Conservation (phyloP, 2,888 invertebrate genomes). For the Keiferia lycopersicella region DNA sequence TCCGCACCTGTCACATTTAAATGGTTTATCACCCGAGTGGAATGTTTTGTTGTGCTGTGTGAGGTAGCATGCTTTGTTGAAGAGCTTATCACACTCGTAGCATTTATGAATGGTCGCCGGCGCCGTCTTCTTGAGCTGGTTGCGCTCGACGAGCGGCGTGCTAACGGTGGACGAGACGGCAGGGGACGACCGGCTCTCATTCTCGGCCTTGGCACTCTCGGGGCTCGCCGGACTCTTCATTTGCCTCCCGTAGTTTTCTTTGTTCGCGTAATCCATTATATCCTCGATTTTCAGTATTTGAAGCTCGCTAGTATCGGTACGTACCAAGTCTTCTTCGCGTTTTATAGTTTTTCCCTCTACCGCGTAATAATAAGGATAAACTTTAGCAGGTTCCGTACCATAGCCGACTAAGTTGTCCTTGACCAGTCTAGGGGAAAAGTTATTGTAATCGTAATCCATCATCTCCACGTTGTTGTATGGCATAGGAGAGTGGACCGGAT, state of each 20-base stretch:
- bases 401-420: constrained; percentile 68
- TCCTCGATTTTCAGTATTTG: constrained; percentile 74
- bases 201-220: constrained; percentile 69
- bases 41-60: constrained; percentile 95
- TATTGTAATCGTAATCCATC: constrained; percentile 67
- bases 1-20: constrained; percentile 91
- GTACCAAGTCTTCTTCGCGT: constrained; percentile 57
- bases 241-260: constrained; percentile 73
- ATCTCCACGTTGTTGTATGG: constrained; percentile 63
- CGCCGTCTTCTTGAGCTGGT: constrained; percentile 61
- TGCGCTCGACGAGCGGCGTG: constrained; percentile 70
- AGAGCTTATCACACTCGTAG: constrained; percentile 90
- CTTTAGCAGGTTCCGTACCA: constrained; percentile 59
- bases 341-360: constrained; percentile 72
- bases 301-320: constrained; percentile 60
- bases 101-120: constrained; percentile 83
- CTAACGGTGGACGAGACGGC: constrained; percentile 68
- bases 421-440: constrained; percentile 59
- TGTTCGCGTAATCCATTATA: constrained; percentile 78
- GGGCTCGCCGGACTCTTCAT: constrained; percentile 78
- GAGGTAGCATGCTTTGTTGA: constrained; percentile 92
- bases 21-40: constrained; percentile 93
- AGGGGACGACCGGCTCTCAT: constrained; percentile 64
- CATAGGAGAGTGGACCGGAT: constrained; percentile 64
- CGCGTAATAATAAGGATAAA: constrained; percentile 65